These are phyloP conservation scores for Eutolmus rufibarbis DNA, from an alignment of 2,888 invertebrate genomes.

Conservation along the genomic window DNA sequence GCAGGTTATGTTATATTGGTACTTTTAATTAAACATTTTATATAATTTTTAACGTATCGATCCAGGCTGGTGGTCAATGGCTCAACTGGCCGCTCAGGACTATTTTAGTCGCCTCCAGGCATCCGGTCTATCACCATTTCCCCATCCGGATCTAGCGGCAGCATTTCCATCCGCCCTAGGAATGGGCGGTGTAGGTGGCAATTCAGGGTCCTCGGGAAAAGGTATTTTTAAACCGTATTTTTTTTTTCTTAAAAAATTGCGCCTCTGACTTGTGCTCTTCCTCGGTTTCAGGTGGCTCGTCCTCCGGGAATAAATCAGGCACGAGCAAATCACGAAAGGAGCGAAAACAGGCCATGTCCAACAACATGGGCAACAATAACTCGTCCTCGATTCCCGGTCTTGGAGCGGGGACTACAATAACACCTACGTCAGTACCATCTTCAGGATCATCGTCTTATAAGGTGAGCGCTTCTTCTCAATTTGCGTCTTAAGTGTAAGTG, in stretches of 20 bases:
- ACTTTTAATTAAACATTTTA: slow-evolving; percentile 35
- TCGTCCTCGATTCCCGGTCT: slow-evolving; percentile 58
- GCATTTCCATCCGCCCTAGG: slow-evolving; percentile 64
- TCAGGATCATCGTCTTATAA: slow-evolving; percentile 55
- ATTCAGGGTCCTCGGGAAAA: slow-evolving; percentile 57
- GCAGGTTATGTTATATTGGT: slow-evolving; percentile 31
- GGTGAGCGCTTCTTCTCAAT: slow-evolving; percentile 50
- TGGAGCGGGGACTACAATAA: slow-evolving; percentile 58
- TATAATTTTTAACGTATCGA: slow-evolving; percentile 38
- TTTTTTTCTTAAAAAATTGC: neutral
- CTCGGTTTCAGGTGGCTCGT: slow-evolving; percentile 47
- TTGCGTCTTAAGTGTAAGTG: neutral
- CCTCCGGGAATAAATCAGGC: slow-evolving; percentile 58
- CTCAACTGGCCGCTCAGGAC: slow-evolving; percentile 86
- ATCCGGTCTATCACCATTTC: slow-evolving; percentile 76
- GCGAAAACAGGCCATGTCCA: slow-evolving; percentile 59
- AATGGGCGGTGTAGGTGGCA: slow-evolving; percentile 52
- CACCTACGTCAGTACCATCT: slow-evolving; percentile 55
- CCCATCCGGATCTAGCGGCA: slow-evolving; percentile 70
- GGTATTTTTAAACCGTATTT: slow-evolving; percentile 48
- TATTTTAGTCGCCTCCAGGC: slow-evolving; percentile 85
- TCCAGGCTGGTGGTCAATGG: slow-evolving; percentile 91
- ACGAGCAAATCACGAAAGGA: slow-evolving; percentile 59
- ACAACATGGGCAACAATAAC: slow-evolving; percentile 55
- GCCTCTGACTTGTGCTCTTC: neutral